phyloP scores from a whole-genome alignment of 2,797 vertebrate genomes.

The Myoxocephalus aenaeus region DNA sequence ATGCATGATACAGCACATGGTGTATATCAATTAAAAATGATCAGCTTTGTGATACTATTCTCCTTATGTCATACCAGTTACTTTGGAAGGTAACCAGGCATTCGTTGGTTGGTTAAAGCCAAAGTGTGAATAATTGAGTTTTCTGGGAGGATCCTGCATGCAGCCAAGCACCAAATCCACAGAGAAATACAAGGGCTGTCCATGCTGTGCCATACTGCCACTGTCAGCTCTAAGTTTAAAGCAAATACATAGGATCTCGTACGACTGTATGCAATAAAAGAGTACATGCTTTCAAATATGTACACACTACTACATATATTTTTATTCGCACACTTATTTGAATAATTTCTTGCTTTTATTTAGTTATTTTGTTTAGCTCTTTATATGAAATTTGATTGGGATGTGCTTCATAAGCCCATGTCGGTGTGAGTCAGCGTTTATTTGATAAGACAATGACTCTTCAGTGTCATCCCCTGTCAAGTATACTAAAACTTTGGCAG shows the following conservation, averaged over 20 bases:
- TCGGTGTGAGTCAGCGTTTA: not conserved
- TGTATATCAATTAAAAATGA: not conserved
- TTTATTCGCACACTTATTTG: not conserved
- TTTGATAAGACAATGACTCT: not conserved
- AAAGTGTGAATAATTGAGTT: slow-evolving; percentile 58
- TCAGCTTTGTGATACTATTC: not conserved
- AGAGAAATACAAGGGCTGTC: slow-evolving; percentile 19
- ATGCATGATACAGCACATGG: not conserved
- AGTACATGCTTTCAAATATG: too few species aligned
- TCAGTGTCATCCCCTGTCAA: not conserved
- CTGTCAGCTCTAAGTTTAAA: slow-evolving; percentile 24
- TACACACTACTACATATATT: not conserved
- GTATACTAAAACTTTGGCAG: not conserved
- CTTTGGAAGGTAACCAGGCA: not conserved
- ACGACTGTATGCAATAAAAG: not conserved
- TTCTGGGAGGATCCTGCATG: slow-evolving; percentile 53
- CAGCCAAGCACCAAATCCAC: slow-evolving; percentile 56
- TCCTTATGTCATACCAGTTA: not conserved
- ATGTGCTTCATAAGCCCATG: not conserved
- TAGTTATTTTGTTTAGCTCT: not conserved
- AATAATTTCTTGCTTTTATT: not conserved
- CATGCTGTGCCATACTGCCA: not conserved
- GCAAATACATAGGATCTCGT: not conserved
- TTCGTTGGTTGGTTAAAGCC: slow-evolving; percentile 6
- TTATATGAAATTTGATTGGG: not conserved